A percentile compares a stretch with the other conserved stretches of the same genome.
Evolutionary conservation across 2,797 vertebrate species (phyloP).

Genomic region (Oreochromis mossambicus): DNA sequence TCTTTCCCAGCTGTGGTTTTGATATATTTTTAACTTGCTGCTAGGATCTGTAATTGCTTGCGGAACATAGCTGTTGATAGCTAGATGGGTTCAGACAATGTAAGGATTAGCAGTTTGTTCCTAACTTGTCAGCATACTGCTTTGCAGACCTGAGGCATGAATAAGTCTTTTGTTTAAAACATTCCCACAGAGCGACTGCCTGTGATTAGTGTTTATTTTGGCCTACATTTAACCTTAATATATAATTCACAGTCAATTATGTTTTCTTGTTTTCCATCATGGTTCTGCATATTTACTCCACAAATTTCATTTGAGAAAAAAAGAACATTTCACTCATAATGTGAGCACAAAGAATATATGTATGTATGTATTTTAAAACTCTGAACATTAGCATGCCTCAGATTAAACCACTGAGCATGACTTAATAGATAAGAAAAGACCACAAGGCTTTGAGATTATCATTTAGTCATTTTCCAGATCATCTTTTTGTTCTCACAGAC

Average conservation of each 20-base stretch:
- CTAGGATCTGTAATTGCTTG: conserved; percentile 26
- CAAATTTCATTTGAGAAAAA: not conserved
- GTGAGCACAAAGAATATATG: not conserved
- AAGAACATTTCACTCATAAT: not conserved
- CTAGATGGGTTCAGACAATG: conserved; percentile 16
- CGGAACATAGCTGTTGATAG: conserved; percentile 15
- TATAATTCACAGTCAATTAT: not conserved
- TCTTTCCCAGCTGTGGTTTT: not conserved
- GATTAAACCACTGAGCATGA: not conserved
- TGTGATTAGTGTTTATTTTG: not conserved
- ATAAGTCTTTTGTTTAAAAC: conserved; percentile 22
- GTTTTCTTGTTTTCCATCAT: not conserved
- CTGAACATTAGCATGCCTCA: not conserved
- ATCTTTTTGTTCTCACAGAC: not conserved
- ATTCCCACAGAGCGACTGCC: not conserved
- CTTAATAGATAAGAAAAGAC: not conserved
- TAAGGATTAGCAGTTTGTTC: not conserved
- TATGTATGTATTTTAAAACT: not conserved
- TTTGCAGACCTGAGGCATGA: conserved; percentile 8
- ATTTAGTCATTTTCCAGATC: not conserved
- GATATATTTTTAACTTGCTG: conserved; percentile 2
- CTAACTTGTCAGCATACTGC: conserved; percentile 19
- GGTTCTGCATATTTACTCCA: not conserved
- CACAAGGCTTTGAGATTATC: not conserved
- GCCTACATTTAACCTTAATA: not conserved